A percentile compares a stretch with the other conserved stretches of the same genome.
phyloP scores from a whole-genome alignment of 2,888 invertebrate species.

The Leptinotarsa juncta region DNA sequence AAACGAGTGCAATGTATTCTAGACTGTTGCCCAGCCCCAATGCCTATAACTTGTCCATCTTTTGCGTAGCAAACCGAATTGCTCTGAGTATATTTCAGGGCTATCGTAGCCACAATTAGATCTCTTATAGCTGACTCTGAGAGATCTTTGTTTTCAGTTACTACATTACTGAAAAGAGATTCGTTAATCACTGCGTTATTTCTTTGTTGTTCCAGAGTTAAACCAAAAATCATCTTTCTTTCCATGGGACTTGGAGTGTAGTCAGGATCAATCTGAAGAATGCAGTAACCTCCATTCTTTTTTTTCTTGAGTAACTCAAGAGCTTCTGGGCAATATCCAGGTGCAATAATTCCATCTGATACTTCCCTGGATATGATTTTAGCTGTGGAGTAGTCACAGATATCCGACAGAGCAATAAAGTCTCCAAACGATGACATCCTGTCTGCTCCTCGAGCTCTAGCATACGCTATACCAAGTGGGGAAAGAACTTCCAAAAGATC shows the following conservation, averaged over 20 bases:
- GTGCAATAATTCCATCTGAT: conserved; percentile 98
- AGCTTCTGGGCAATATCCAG: conserved; percentile 87
- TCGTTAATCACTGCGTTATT: conserved; percentile 88
- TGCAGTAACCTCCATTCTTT: conserved; percentile 92
- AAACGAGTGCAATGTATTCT: conserved; percentile 96
- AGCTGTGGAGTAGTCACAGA: conserved; percentile 91
- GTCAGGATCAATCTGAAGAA: conserved; percentile 89
- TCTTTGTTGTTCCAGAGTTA: conserved; percentile 87
- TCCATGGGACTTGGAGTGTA: conserved; percentile 88
- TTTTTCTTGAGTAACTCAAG: conserved; percentile 90
- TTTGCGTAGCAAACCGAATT: conserved; percentile 98
- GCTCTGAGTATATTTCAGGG: conserved; percentile 97
- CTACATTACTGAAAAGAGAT: conserved; percentile 83
- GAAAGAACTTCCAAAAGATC: conserved; percentile 81
- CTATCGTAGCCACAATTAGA: conserved; percentile 94
- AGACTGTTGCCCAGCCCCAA: conserved; percentile 99
- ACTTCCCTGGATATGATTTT: conserved; percentile 93
- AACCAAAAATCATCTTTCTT: conserved; percentile 84
- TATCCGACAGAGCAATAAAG: conserved; percentile 93
- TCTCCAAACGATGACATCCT: conserved; percentile 99
- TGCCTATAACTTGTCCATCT: conserved; percentile 90
- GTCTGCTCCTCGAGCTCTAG: conserved; percentile 96
- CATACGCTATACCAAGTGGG: conserved; percentile 92
- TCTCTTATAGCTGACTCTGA: conserved; percentile 85
- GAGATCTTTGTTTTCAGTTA: conserved; percentile 76